phyloP scores from a whole-genome alignment of 1,140 invertebrate species.

The Hylaeus volcanicus region DNA sequence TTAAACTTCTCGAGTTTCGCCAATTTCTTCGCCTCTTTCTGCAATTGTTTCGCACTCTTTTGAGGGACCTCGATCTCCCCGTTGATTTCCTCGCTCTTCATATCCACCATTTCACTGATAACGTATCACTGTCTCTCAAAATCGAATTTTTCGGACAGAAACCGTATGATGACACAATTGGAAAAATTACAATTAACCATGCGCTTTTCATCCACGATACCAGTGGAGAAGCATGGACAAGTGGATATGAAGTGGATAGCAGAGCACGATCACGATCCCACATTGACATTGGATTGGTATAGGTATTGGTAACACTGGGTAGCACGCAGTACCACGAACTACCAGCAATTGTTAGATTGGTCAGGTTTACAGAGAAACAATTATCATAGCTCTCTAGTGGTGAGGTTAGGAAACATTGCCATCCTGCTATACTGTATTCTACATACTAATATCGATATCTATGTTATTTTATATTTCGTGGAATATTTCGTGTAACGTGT shows the following conservation, averaged over 20 bases:
- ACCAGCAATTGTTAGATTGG: no score
- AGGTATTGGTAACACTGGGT: no score
- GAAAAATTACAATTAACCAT: constrained; percentile 33
- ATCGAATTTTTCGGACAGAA: neutral
- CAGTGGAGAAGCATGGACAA: no score
- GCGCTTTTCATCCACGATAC: neutral
- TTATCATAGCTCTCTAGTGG: no score
- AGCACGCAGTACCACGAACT: no score
- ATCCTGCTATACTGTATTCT: no score
- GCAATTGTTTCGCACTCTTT: constrained; percentile 93
- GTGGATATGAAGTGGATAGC: no score
- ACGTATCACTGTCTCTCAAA: neutral
- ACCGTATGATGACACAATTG: constrained; percentile 40
- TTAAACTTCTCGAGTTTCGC: constrained; percentile 96
- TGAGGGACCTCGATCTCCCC: constrained; percentile 75
- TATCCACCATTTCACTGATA: constrained; percentile 58
- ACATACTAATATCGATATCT: neutral
- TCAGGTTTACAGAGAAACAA: no score
- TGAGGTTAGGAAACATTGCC: no score
- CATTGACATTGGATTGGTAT: no score
- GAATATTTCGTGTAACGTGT: neutral
- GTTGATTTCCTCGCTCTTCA: constrained; percentile 38
- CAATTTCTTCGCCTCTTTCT: constrained; percentile 93
- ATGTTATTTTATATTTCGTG: neutral
- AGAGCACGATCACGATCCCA: no score